These are phyloP conservation scores for Onychostruthus taczanowskii DNA, from an alignment of 2,113 vertebrate genomes.

Conservation along the genomic window DNA sequence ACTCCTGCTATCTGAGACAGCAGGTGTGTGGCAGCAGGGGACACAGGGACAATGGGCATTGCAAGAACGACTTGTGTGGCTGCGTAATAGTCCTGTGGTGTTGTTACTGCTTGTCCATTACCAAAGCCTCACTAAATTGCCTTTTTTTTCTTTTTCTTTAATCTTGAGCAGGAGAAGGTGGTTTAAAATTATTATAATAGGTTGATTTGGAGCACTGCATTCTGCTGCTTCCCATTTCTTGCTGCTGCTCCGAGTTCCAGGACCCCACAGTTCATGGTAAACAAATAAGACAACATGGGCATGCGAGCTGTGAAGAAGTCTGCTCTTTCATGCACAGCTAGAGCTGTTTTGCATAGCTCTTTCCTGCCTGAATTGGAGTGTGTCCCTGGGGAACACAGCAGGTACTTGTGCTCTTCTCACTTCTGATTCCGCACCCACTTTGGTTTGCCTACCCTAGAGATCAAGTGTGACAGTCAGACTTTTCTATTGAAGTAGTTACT, in stretches of 20 bases:
- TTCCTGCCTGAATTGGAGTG: not conserved
- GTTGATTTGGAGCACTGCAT: not conserved
- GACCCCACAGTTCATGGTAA: not conserved
- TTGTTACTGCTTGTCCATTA: not conserved
- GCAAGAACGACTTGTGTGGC: not conserved
- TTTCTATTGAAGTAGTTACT: not conserved
- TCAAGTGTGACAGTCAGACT: not conserved
- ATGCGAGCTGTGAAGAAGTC: slow-evolving; percentile 7
- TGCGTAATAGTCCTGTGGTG: fast-evolving
- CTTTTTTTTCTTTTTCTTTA: not conserved
- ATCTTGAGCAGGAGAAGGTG: not conserved
- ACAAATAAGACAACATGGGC: not conserved
- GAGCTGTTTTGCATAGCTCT: not conserved
- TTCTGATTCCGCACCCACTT: not conserved
- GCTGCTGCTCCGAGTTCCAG: not conserved
- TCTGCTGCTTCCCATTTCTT: not conserved
- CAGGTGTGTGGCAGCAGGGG: not conserved
- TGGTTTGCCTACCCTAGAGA: not conserved
- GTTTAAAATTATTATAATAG: not conserved
- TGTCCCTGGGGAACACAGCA: not conserved
- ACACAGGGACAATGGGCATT: not conserved
- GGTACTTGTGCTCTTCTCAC: not conserved
- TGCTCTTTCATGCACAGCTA: not conserved
- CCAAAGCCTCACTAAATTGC: not conserved
- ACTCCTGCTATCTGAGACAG: not conserved